These are phyloP conservation scores for Oligia strigilis DNA, from an alignment of 2,888 invertebrate species.

Conservation along the genomic window DNA sequence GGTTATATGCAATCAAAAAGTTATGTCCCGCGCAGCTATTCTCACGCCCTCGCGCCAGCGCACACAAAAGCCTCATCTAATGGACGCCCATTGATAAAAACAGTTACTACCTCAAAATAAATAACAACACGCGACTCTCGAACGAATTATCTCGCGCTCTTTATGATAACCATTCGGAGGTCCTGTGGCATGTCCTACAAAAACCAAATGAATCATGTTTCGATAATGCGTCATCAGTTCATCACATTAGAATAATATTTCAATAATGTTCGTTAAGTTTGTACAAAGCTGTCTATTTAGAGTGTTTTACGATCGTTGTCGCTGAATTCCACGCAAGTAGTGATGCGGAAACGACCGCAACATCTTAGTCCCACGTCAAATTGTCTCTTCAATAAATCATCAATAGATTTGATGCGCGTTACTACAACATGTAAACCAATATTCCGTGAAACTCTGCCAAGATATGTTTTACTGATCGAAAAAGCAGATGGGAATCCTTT, in stretches of 20 bases:
- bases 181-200: constrained; percentile 61
- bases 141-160: constrained; percentile 73
- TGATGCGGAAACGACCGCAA: constrained; percentile 81
- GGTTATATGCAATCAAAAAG: constrained; percentile 73
- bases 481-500: constrained; percentile 54
- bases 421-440: constrained; percentile 83
- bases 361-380: constrained; percentile 80
- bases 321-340: constrained; percentile 77
- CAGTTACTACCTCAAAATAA: constrained; percentile 82
- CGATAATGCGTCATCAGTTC: constrained; percentile 62
- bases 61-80: constrained; percentile 75
- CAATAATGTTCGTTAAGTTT: constrained; percentile 60
- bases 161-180: constrained; percentile 72
- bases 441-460: constrained; percentile 74
- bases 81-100: constrained; percentile 80
- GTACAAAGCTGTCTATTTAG: constrained; percentile 60
- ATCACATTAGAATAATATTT: constrained; percentile 63
- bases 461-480: constrained; percentile 71
- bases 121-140: constrained; percentile 74
- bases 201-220: constrained; percentile 66
- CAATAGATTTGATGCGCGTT: constrained; percentile 79
- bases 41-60: constrained; percentile 74
- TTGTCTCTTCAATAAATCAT: constrained; percentile 80
- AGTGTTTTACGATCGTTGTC: constrained; percentile 66
- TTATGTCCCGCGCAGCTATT: constrained; percentile 69